These are phyloP conservation scores for Willisornis vidua DNA, from an alignment of 2,113 vertebrate species.

Conservation along the genomic window DNA sequence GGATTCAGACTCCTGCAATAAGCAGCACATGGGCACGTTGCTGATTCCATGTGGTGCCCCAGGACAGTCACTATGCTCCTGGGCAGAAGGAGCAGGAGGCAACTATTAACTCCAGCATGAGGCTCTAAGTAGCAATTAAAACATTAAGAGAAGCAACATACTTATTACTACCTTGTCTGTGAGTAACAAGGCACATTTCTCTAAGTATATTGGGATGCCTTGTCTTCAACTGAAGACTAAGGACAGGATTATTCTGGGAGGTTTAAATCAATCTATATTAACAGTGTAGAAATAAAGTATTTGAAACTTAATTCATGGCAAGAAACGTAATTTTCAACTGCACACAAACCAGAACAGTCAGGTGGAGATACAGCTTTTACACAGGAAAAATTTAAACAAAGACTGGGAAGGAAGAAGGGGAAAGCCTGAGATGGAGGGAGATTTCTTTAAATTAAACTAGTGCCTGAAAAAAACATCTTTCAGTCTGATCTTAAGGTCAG, in stretches of 20 bases:
- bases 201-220: accelerated
- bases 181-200: background rate
- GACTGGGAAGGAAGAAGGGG: background rate
- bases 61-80: background rate
- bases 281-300: background rate
- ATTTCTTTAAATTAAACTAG: background rate
- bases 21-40: background rate
- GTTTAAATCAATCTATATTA: background rate
- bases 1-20: background rate
- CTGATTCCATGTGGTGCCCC: background rate
- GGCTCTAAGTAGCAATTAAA: background rate
- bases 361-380: background rate
- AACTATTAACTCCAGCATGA: background rate
- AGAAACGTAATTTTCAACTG: background rate
- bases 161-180: background rate
- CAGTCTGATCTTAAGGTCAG: background rate
- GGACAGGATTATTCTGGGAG: background rate
- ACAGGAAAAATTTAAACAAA: background rate
- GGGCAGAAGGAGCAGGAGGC: background rate
- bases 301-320: background rate
- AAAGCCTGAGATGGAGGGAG: background rate
- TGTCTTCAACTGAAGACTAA: background rate
- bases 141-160: background rate
- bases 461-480: background rate
- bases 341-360: background rate